Base-by-base conservation (phyloP, 1,140 invertebrate genomes). In the Aphaenogaster ashmeadi region DNA sequence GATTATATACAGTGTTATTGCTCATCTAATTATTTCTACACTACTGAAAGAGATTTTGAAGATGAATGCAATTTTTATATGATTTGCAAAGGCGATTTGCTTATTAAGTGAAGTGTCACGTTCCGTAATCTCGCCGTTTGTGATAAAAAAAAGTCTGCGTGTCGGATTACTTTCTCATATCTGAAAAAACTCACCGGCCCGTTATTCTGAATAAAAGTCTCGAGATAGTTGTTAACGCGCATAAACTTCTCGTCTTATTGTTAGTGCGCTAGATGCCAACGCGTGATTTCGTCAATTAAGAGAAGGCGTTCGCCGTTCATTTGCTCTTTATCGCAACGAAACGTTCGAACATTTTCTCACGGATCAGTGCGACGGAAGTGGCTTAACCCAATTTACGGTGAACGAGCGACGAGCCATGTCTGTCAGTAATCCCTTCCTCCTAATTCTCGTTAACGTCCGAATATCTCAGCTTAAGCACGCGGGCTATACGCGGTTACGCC, bases 391-490 rank as follows among this genome's bases (percentile, higher is more conserved):
- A 77, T 85, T 75, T 77, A 81, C 36, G 47, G 36, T 3, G 78
- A 54, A 64, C 60, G 62, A 75, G 21, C 41, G 27, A 21, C 13
- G 38, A 69, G 11, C 1, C 21, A 7, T 15, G 64, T 8, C 78
- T 13, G 79, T 44, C 27, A 13, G 13, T 74, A 50, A 83, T 62
- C 69, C 64, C 27, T 33, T 64, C 83, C 9, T 85, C 72, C 72
- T 78, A 67, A 86, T 86, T 86, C 71, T 86, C 83, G 47, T 78
- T 64, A 86, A 79, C 27, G 36, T 41, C 47, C 83, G 58, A 78
- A 44, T 78, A 64, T 83, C 27, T 84, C 80, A 36, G 41, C 4
- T 74, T 47, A 47, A 84, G 52, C 47, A 41, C 36, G 15, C 50
- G 66, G 21, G 21, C 38, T 58, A 21, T 21, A 41, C 38, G 13